Evolutionary conservation across 2,888 invertebrate species (phyloP).

Genomic region (Polyommatus iphigenia): DNA sequence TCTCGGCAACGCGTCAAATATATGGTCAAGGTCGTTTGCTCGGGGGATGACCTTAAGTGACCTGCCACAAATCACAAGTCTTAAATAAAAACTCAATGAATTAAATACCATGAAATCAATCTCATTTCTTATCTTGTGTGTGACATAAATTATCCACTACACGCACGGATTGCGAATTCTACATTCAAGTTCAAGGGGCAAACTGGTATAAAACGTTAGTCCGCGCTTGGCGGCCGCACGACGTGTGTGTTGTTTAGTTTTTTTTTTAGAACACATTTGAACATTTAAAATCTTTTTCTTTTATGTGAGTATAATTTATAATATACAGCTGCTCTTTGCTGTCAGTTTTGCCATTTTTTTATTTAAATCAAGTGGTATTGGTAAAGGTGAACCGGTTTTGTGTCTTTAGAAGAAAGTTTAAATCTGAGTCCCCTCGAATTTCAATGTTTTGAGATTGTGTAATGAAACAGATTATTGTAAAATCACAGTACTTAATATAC

Average conservation of each 20-base stretch:
- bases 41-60: no score
- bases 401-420: not conserved
- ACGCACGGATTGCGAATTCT: not conserved
- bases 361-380: not conserved
- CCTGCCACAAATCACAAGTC: no score
- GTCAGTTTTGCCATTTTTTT: not conserved
- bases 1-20: no score
- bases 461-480: not conserved
- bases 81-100: not conserved
- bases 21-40: no score
- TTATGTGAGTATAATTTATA: not conserved
- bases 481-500: no score
- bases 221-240: not conserved
- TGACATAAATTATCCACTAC: not conserved
- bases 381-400: not conserved
- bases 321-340: not conserved
- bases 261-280: not conserved
- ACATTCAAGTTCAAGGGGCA: slow-evolving; percentile 15
- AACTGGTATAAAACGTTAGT: slow-evolving; percentile 5
- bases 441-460: not conserved
- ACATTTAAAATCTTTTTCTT: not conserved
- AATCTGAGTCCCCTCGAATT: not conserved
- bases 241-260: not conserved
- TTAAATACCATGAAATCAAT: not conserved
- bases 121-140: slow-evolving; percentile 4